phyloP scores from a whole-genome alignment of 2,797 vertebrate genomes.

The Pseudochirops corinnae region DNA sequence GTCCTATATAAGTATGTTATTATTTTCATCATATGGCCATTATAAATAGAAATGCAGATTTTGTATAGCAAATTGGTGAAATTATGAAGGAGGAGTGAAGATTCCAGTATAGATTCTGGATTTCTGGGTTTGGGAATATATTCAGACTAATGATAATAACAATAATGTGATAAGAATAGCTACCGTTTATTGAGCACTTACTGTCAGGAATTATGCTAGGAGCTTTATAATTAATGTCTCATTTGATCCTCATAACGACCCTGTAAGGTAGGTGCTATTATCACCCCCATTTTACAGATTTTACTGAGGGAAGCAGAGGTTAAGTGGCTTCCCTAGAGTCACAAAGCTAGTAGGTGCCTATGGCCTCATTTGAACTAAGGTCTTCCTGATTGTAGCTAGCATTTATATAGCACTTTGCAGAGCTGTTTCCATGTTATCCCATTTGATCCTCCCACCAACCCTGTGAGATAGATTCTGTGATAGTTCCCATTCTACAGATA shows the following conservation, averaged over 20 bases:
- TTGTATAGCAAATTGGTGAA: background rate
- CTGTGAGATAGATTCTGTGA: background rate
- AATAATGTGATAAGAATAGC: background rate
- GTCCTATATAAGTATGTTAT: background rate
- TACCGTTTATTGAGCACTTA: background rate
- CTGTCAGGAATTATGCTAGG: background rate
- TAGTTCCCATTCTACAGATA: background rate
- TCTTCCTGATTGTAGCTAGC: background rate
- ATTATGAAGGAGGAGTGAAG: background rate
- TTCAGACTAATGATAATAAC: background rate
- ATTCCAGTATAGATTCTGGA: background rate
- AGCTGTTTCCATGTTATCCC: background rate
- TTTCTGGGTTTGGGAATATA: slow-evolving; percentile 23
- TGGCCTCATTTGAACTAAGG: background rate
- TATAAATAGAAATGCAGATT: background rate
- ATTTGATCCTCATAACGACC: background rate
- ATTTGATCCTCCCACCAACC: background rate
- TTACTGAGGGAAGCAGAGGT: background rate
- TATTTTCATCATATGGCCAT: background rate
- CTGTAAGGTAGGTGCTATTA: background rate
- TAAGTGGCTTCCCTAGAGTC: background rate
- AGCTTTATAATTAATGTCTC: background rate
- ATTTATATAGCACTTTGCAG: background rate
- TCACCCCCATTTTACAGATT: background rate
- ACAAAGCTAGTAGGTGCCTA: background rate